Percentiles rank a stretch among this genome's conserved stretches.
phyloP scores from a whole-genome alignment of 2,888 invertebrate genomes.

The Petrolisthes cinctipes region DNA sequence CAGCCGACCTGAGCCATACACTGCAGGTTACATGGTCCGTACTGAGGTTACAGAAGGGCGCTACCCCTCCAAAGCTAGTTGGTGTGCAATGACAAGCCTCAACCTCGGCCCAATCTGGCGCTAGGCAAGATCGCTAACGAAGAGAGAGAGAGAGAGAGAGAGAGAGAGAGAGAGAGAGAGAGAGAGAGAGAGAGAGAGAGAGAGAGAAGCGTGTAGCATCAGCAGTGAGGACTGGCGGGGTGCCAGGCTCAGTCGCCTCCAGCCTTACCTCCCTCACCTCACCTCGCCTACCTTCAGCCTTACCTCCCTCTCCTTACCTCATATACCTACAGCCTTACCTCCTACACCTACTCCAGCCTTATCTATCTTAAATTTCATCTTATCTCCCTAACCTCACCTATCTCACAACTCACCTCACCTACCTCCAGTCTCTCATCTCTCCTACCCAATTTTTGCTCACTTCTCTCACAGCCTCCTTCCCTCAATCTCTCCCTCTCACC shows the following conservation, averaged over 20 bases:
- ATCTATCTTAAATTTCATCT: not conserved
- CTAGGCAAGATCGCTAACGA: no score
- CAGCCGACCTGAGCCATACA: no score
- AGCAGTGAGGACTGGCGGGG: slow-evolving; percentile 1
- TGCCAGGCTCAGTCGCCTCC: not conserved
- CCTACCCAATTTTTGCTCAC: not conserved
- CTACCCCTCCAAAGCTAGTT: no score
- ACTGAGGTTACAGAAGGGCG: no score
- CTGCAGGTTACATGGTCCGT: no score
- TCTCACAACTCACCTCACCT: not conserved
- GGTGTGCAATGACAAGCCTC: no score
- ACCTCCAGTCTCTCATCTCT: not conserved
- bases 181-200: slow-evolving; percentile 11
- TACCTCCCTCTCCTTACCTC: not conserved
- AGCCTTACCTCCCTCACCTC: not conserved
- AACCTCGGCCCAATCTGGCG: no score
- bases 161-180: slow-evolving; percentile 17
- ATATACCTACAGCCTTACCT: not conserved
- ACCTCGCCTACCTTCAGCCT: not conserved
- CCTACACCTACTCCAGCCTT: not conserved
- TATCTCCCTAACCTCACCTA: not conserved
- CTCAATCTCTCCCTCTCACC: not conserved
- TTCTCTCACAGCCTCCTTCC: not conserved
- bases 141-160: not conserved
- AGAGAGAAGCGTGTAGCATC: not conserved